Evolutionary conservation across 2,113 vertebrate genomes (phyloP).

Genomic region (Synodontis membranacea): DNA sequence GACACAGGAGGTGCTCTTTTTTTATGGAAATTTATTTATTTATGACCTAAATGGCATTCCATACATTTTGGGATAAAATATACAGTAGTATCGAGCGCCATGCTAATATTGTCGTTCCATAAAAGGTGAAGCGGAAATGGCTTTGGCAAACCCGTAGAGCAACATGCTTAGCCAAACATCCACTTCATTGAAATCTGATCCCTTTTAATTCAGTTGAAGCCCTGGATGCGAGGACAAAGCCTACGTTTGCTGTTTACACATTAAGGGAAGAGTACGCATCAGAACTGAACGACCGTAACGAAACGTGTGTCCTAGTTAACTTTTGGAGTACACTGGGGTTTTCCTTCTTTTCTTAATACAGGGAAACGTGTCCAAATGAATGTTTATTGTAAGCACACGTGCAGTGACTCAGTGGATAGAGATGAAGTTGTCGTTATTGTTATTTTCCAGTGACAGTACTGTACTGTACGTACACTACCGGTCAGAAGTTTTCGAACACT

Average conservation of each 20-base stretch:
- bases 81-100: no score
- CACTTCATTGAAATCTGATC: background rate
- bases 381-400: background rate
- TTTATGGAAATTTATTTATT: no score
- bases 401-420: background rate
- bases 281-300: background rate
- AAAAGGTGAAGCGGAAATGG: background rate
- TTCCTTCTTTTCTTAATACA: background rate
- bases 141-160: background rate
- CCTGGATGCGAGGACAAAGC: background rate
- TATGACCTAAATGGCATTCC: no score
- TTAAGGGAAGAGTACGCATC: background rate
- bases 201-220: background rate
- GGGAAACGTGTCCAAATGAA: background rate
- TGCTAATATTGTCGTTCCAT: background rate
- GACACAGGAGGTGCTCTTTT: no score
- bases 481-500: no score
- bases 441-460: no score
- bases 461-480: no score
- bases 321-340: background rate
- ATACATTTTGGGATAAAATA: no score
- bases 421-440: background rate
- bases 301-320: background rate
- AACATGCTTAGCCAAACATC: background rate
- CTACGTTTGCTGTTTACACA: background rate